Base-by-base conservation (phyloP, 2,888 invertebrate species). In the Subacronicta megacephala region DNA sequence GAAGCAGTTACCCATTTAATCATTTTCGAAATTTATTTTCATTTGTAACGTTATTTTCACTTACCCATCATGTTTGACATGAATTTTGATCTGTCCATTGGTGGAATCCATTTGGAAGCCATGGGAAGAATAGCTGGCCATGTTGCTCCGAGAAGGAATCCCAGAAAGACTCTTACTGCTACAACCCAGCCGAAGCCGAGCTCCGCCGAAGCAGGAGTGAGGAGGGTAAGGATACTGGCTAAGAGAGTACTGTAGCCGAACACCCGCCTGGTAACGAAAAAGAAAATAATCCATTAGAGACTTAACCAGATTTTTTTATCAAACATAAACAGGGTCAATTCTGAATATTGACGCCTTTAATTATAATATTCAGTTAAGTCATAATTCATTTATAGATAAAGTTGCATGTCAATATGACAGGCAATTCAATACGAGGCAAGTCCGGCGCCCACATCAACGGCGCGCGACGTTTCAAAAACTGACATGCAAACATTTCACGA, bases 71-170 rank as follows among this genome's bases (percentile, higher is more conserved):
- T 97, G 81, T 98, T 97, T 7, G 98, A 97, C 88, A 98, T 97
- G 88, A 99, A 97, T 88, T 98, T 98, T 38, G 98, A 98, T 70
- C 99, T 95, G 85, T 99, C 99, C 95, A 97, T 95, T 10, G 98
- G 98, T 7, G 99, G 99, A 58, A 99, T 97, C 99, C 99, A 99
- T 66, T 97, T 96, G 7, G 98, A 97, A 35, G 98, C 98, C 95
- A 99, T 96, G 4, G 98, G 97, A 59, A 98, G 97, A 81, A 99
- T 98, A 6, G 98, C 97, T 0, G 99, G 99, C 97, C 98, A 99
- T 7, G 98, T 97, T 12, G 97, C 98, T 45, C 98, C 97, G 88
- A 98, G 95, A 84, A 97, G 95, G 78, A 98, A 95, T 46, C 98
- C 98, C 20, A 97, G 95, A 5, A 97, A 72, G 5, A 97, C 96